Conservation (phyloP, 2,797 vertebrate species). For the Pipistrellus pygmaeus region DNA sequence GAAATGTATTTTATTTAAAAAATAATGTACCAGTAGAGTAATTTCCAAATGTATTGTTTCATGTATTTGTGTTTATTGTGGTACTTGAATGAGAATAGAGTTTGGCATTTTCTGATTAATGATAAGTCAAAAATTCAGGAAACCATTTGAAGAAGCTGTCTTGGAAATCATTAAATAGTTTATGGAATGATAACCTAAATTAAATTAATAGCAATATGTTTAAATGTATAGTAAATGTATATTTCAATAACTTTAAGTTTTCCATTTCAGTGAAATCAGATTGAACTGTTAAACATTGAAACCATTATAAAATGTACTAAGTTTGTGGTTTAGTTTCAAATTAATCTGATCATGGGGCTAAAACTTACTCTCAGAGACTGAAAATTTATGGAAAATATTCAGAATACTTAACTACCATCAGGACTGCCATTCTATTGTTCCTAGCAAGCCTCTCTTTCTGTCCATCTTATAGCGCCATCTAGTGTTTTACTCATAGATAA, state of each 20-base stretch:
- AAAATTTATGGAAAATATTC: constrained; percentile 40
- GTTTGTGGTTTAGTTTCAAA: constrained; percentile 47
- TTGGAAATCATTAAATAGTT: constrained; percentile 29
- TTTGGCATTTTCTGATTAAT: constrained; percentile 38
- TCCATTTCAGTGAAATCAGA: constrained; percentile 37
- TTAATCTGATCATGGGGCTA: neutral
- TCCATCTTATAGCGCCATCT: constrained; percentile 43
- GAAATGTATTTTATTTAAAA: constrained; percentile 71
- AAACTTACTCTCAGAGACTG: constrained; percentile 34
- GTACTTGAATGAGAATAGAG: neutral
- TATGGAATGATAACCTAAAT: neutral
- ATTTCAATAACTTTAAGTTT: constrained; percentile 46
- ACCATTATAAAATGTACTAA: constrained; percentile 54
- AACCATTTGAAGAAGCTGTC: constrained; percentile 31
- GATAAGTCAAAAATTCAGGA: constrained; percentile 42
- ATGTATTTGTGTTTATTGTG: constrained; percentile 35
- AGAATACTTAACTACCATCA: neutral
- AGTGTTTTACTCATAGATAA: constrained; percentile 29
- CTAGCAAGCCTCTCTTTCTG: neutral
- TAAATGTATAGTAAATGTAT: constrained; percentile 33
- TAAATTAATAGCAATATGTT: constrained; percentile 48
- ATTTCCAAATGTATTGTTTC: constrained; percentile 59
- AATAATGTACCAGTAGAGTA: constrained; percentile 43
- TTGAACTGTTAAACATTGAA: constrained; percentile 48
- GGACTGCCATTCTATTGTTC: neutral